Percentiles rank a stretch among this genome's conserved stretches.
Conservation (phyloP, 2,888 invertebrate genomes). For the Euplagia quadripunctaria region DNA sequence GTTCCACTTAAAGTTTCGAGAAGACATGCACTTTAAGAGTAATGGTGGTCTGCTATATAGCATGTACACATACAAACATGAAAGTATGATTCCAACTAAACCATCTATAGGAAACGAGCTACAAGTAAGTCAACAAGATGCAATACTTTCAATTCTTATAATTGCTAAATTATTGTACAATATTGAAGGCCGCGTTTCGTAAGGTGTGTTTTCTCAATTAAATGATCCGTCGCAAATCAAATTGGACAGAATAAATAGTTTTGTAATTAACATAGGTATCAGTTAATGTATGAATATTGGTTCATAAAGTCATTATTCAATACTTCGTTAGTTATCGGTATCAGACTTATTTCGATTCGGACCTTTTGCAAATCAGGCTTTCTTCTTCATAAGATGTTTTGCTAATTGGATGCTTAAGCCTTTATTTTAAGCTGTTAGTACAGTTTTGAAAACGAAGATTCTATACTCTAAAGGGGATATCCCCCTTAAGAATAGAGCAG, state of each 20-base stretch:
- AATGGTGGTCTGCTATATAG: not conserved
- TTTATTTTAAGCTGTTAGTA: not conserved
- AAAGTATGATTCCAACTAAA: slow-evolving; percentile 1
- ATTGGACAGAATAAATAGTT: slow-evolving; percentile 18
- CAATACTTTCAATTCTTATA: slow-evolving; percentile 35
- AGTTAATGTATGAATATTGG: not conserved
- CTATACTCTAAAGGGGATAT: no score
- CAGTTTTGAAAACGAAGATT: not conserved
- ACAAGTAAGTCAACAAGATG: no score
- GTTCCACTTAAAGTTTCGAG: no score
- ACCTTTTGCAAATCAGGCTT: not conserved
- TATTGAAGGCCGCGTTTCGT: slow-evolving; percentile 67
- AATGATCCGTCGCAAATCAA: slow-evolving; percentile 59
- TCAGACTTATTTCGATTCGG: not conserved
- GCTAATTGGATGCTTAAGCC: no score
- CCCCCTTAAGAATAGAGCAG: no score
- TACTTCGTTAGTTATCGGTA: not conserved
- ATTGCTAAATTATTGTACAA: slow-evolving; percentile 45
- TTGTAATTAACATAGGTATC: not conserved
- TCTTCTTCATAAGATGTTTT: not conserved
- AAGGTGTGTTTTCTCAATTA: slow-evolving; percentile 63
- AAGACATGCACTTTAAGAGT: no score
- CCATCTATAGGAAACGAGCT: not conserved
- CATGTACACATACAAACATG: not conserved
- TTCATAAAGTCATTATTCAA: not conserved